Percentiles rank a stretch among this genome's conserved stretches.
Conservation (phyloP, 30 jellyfish, hydroid and myxozoan genomes). For the Sanderia malayensis region DNA sequence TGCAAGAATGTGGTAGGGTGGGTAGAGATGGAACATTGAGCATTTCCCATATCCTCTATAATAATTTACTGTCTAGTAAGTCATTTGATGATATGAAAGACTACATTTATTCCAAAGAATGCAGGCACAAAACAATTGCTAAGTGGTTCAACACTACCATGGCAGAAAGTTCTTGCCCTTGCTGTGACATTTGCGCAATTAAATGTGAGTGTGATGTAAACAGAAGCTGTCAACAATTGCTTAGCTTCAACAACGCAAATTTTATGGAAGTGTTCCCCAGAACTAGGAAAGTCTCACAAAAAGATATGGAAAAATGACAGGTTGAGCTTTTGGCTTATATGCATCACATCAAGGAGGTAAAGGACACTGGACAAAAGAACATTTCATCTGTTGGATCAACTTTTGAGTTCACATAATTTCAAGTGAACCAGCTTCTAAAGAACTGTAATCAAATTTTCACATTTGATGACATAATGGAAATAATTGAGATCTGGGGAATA, state of each 20-base stretch:
- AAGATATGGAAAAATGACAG: no score
- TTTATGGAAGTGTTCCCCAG: no score
- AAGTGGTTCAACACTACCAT: not conserved
- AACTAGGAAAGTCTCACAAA: no score
- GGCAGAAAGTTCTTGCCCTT: not conserved
- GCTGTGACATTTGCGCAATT: constrained; percentile 20
- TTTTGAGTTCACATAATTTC: no score
- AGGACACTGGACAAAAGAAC: no score
- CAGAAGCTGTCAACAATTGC: constrained; percentile 6
- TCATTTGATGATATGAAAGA: constrained; percentile 4
- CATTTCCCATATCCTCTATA: constrained; percentile 2
- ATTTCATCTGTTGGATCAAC: no score
- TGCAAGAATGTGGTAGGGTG: constrained; percentile 36
- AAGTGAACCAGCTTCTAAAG: no score
- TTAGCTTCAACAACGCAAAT: not conserved
- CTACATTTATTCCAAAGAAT: not conserved
- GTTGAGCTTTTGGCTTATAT: no score
- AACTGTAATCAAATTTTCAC: no score
- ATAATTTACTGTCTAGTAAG: constrained; percentile 14
- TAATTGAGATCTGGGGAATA: constrained; percentile 1
- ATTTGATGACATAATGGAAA: not conserved
- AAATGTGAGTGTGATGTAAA: constrained; percentile 5
- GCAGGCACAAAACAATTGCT: not conserved
- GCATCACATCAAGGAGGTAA: no score
- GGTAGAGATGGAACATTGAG: constrained; percentile 42